Percentiles rank a stretch among this genome's conserved stretches.
These are phyloP conservation scores for Alouatta palliata DNA, from an alignment of 2,113 vertebrate genomes.

Conservation along the genomic window DNA sequence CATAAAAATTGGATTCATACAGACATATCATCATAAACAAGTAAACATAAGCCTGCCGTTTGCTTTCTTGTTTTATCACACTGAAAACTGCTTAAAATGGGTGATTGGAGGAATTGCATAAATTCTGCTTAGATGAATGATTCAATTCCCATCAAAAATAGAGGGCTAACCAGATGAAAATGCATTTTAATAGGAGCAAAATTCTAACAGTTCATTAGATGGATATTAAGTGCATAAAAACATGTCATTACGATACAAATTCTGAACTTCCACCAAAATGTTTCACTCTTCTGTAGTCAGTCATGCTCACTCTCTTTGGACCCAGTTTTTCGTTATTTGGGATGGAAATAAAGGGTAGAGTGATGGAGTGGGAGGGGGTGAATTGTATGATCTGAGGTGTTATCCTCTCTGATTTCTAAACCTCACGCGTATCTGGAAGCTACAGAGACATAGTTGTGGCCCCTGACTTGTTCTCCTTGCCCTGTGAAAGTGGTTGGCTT, in stretches of 20 bases:
- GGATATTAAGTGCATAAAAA: background rate
- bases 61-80: background rate
- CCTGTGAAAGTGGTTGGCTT: background rate
- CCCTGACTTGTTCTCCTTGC: background rate
- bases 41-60: background rate
- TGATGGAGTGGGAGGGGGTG: background rate
- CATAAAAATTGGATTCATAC: background rate
- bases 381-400: background rate
- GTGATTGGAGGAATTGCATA: background rate
- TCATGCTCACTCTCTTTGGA: background rate
- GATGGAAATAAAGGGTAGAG: too few relatives aligned
- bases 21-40: background rate
- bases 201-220: background rate
- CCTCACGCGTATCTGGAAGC: background rate
- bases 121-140: background rate
- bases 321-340: background rate
- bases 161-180: background rate
- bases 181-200: background rate
- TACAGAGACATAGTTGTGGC: background rate
- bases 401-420: slow-evolving; percentile 17
- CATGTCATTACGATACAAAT: background rate
- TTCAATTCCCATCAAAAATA: background rate
- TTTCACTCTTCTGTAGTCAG: background rate
- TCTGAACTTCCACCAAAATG: background rate
- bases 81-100: background rate